A percentile compares a stretch with the other conserved stretches of the same genome.
phyloP scores from a whole-genome alignment of 2,113 vertebrate species.

The Scartelaos histophorus region DNA sequence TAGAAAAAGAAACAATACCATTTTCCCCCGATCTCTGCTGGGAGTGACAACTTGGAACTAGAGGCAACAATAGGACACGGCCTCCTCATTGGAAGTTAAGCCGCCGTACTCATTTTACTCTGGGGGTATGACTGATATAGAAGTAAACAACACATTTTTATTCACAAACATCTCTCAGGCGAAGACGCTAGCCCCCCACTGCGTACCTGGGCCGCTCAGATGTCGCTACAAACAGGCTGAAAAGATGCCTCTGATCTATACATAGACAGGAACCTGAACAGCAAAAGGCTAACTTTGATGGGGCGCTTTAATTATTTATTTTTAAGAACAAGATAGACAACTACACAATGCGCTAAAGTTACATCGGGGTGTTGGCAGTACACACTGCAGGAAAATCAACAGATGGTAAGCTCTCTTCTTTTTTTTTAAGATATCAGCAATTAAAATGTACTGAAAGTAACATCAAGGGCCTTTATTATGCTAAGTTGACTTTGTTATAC shows the following conservation, averaged over 20 bases:
- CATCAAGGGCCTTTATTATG: neutral
- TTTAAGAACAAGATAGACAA: constrained; percentile 9
- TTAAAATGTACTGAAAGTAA: neutral
- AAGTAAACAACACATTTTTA: constrained; percentile 60
- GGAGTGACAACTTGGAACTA: constrained; percentile 9
- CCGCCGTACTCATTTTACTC: constrained; percentile 29
- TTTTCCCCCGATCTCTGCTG: constrained; percentile 9
- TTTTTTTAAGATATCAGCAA: no score
- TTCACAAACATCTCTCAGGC: constrained; percentile 49
- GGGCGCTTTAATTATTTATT: constrained; percentile 18
- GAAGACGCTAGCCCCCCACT: constrained; percentile 41
- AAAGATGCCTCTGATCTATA: constrained; percentile 67
- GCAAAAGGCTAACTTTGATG: constrained; percentile 58
- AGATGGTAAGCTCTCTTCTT: neutral
- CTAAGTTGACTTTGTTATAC: no score
- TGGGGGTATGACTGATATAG: constrained; percentile 39
- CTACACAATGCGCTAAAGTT: constrained; percentile 27
- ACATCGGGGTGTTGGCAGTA: constrained; percentile 18
- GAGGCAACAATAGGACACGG: constrained; percentile 5
- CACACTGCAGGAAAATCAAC: neutral
- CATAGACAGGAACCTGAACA: constrained; percentile 57
- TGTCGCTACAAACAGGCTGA: constrained; percentile 55
- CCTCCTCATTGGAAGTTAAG: constrained; percentile 23
- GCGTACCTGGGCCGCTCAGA: constrained; percentile 56
- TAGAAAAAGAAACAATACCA: neutral